Evolutionary conservation across 2,888 invertebrate species (phyloP).

Genomic region (Toxonevra muliebris): DNA sequence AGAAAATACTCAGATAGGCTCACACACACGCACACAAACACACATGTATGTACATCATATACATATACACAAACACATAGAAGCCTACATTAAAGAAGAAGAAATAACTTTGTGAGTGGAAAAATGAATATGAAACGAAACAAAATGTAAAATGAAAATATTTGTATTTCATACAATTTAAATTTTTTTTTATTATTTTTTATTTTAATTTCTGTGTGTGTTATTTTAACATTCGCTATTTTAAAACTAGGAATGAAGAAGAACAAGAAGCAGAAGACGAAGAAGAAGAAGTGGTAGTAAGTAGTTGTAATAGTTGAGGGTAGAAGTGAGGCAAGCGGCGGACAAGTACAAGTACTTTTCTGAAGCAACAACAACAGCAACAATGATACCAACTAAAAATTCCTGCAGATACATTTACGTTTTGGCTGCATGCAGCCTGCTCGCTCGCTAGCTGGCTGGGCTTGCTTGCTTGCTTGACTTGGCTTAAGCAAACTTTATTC

Average conservation of each 20-base stretch:
- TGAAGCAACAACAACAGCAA: background rate
- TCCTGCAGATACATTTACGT: slow-evolving; percentile 11
- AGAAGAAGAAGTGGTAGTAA: slow-evolving; percentile 8
- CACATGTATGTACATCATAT: background rate
- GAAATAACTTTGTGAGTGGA: slow-evolving; percentile 13
- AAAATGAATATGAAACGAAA: slow-evolving; percentile 36
- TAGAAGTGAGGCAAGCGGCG: background rate
- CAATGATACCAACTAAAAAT: slow-evolving; percentile 18
- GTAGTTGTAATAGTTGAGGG: slow-evolving; percentile 13
- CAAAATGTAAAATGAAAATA: slow-evolving; percentile 38
- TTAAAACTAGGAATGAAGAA: slow-evolving; percentile 16
- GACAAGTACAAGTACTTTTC: slow-evolving; percentile 25
- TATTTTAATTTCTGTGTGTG: slow-evolving; percentile 10
- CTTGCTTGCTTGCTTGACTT: background rate
- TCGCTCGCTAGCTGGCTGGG: background rate
- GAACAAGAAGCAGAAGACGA: background rate
- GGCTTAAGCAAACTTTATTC: slow-evolving; percentile 8
- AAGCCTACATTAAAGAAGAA: background rate
- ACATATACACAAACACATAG: background rate
- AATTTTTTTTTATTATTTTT: slow-evolving; percentile 28
- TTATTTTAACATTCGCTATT: slow-evolving; percentile 27
- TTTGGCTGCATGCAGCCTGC: background rate
- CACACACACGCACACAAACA: slow-evolving; percentile 25
- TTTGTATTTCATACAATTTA: slow-evolving; percentile 35
- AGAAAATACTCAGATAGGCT: slow-evolving; percentile 25